phyloP scores from a whole-genome alignment of 2,113 vertebrate genomes.

The Excalfactoria chinensis region DNA sequence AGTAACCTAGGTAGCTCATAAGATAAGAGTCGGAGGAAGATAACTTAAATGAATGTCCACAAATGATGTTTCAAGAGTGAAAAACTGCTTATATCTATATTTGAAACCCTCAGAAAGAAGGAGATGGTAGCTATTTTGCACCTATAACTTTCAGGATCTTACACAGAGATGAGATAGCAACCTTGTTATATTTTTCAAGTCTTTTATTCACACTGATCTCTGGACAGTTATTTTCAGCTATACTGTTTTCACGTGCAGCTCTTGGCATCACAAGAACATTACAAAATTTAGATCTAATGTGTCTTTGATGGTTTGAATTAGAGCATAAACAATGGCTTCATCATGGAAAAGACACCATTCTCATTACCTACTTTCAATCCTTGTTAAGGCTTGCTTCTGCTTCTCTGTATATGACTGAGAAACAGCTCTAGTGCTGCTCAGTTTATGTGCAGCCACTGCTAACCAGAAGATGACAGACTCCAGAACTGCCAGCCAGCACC shows the following conservation, averaged over 20 bases:
- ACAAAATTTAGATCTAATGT: background rate
- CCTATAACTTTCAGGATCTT: background rate
- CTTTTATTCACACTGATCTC: background rate
- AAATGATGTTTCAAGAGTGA: background rate
- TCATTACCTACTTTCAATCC: background rate
- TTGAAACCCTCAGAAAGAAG: background rate
- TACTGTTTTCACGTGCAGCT: background rate
- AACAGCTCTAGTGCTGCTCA: background rate
- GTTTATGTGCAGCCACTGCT: background rate
- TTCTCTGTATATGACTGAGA: background rate
- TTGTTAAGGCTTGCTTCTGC: background rate
- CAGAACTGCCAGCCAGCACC: background rate
- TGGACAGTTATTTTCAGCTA: background rate
- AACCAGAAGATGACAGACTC: background rate
- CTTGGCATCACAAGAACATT: background rate
- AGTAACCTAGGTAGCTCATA: slow-evolving; percentile 16
- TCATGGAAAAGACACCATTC: background rate
- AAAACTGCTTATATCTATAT: background rate
- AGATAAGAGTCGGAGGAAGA: background rate
- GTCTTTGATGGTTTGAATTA: background rate
- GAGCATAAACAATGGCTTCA: background rate
- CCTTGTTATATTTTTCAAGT: background rate
- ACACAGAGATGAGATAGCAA: background rate
- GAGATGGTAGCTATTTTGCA: background rate
- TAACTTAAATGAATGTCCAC: background rate